Percentiles rank a stretch among this genome's conserved stretches.
Conservation (phyloP, 2,113 vertebrate species). For the Hippocampus zosterae region DNA sequence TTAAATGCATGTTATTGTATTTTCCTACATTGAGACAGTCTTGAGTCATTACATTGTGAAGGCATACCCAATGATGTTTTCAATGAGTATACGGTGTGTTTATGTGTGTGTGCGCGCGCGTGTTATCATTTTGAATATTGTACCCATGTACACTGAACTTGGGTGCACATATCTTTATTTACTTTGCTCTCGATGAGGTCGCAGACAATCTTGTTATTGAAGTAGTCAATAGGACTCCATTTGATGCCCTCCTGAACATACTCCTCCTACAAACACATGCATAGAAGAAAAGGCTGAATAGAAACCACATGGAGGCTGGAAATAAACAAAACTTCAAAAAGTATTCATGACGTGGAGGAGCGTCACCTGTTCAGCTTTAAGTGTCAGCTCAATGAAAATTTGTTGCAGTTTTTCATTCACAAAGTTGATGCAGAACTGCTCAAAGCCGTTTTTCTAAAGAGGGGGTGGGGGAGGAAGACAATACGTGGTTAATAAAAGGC, state of each 20-base stretch:
- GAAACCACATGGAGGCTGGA: not conserved
- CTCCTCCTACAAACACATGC: slow-evolving; percentile 77
- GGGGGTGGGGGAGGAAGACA: slow-evolving; percentile 22
- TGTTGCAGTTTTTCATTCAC: slow-evolving; percentile 98
- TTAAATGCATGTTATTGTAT: too few species aligned
- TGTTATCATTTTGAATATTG: too few species aligned
- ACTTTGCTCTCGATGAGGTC: slow-evolving; percentile 97
- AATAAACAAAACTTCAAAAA: not conserved
- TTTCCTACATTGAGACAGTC: too few species aligned
- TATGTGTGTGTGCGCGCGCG: too few species aligned
- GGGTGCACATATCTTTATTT: slow-evolving; percentile 35
- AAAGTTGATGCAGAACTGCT: slow-evolving; percentile 99
- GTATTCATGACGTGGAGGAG: not conserved
- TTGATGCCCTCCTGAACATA: slow-evolving; percentile 93
- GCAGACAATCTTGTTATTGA: slow-evolving; percentile 95
- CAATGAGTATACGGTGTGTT: too few species aligned
- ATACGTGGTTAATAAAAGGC: slow-evolving; percentile 15
- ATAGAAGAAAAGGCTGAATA: slow-evolving; percentile 6
- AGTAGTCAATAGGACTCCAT: slow-evolving; percentile 91
- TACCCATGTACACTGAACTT: too few species aligned
- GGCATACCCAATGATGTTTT: too few species aligned
- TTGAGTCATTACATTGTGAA: not conserved
- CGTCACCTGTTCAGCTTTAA: slow-evolving; percentile 96
- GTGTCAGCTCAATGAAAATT: slow-evolving; percentile 96
- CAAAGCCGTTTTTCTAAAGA: slow-evolving; percentile 95